phyloP scores from a whole-genome alignment of 2,888 invertebrate genomes.

The Drosophila glabriapex region DNA sequence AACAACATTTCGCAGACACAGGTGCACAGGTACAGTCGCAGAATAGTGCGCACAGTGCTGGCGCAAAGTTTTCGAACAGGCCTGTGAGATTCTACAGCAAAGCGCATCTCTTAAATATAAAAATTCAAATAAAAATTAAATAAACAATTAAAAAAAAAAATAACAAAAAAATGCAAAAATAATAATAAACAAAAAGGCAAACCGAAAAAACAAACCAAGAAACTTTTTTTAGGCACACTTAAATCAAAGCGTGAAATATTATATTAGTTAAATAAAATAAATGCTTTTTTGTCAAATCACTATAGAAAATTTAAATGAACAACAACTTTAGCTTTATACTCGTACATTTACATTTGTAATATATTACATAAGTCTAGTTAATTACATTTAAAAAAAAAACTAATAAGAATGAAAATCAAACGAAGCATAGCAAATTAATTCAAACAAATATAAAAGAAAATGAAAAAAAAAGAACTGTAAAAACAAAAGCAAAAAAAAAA shows the following conservation, averaged over 20 bases:
- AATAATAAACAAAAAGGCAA: slow-evolving; percentile 21
- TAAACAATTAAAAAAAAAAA: slow-evolving; percentile 19
- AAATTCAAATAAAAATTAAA: slow-evolving; percentile 20
- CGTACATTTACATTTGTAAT: slow-evolving; percentile 79
- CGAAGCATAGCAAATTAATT: slow-evolving; percentile 78
- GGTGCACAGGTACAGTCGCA: slow-evolving; percentile 20
- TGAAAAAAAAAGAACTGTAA: slow-evolving; percentile 63
- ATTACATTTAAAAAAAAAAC: slow-evolving; percentile 58
- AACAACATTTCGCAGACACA: slow-evolving; percentile 16
- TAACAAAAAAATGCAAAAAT: slow-evolving; percentile 24
- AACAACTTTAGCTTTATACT: slow-evolving; percentile 81
- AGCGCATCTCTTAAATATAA: slow-evolving; percentile 32
- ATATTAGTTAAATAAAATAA: slow-evolving; percentile 74
- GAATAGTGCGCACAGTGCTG: slow-evolving; percentile 49
- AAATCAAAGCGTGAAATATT: slow-evolving; percentile 78
- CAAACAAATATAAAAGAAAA: slow-evolving; percentile 50
- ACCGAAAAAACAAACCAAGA: slow-evolving; percentile 28
- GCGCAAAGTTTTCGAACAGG: slow-evolving; percentile 40
- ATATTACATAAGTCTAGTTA: slow-evolving; percentile 80
- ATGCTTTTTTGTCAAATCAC: slow-evolving; percentile 85
- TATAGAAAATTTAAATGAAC: slow-evolving; percentile 66
- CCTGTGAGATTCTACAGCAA: slow-evolving; percentile 22
- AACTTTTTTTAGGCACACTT: slow-evolving; percentile 75
- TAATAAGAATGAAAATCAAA: slow-evolving; percentile 74
- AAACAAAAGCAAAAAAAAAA: slow-evolving; percentile 62